Conservation (phyloP, 2,888 invertebrate species). For the Netelia virgata region DNA sequence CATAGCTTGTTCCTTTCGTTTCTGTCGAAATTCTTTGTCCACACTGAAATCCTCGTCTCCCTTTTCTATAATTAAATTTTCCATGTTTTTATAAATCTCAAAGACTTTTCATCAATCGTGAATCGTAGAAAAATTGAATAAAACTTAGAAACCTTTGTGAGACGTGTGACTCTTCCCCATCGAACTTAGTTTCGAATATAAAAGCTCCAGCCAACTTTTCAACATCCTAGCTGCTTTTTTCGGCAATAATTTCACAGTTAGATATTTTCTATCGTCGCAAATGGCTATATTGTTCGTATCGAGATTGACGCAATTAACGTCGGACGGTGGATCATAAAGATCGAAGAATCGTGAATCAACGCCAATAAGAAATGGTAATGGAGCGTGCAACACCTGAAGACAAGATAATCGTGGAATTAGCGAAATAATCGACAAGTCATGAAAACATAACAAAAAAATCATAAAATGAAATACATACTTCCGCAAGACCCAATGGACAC, state of each 20-base stretch:
- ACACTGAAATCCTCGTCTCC: slow-evolving; percentile 82
- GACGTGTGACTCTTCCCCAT: slow-evolving; percentile 78
- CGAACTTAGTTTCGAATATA: slow-evolving; percentile 87
- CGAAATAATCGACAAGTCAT: background rate
- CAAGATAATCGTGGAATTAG: slow-evolving; percentile 5
- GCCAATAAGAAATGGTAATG: slow-evolving; percentile 98
- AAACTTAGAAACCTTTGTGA: slow-evolving; percentile 75
- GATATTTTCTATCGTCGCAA: slow-evolving; percentile 94
- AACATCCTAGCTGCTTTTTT: slow-evolving; percentile 94
- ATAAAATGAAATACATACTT: slow-evolving; percentile 83
- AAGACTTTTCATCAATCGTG: background rate
- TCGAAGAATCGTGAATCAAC: slow-evolving; percentile 99
- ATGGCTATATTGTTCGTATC: slow-evolving; percentile 98
- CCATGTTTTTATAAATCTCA: slow-evolving; percentile 5
- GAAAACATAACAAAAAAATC: slow-evolving; percentile 8
- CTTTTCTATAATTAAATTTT: slow-evolving; percentile 72
- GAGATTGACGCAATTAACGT: slow-evolving; percentile 99
- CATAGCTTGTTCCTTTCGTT: slow-evolving; percentile 89
- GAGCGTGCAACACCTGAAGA: slow-evolving; percentile 96
- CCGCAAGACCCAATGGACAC: slow-evolving; percentile 95
- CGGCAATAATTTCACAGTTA: slow-evolving; percentile 93
- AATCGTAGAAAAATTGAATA: background rate
- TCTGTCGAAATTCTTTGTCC: slow-evolving; percentile 83
- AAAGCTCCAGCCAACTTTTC: slow-evolving; percentile 91
- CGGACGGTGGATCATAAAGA: slow-evolving; percentile 97